These are phyloP conservation scores for Heliothis peltigera DNA, from an alignment of 2,888 invertebrate genomes.

Conservation along the genomic window DNA sequence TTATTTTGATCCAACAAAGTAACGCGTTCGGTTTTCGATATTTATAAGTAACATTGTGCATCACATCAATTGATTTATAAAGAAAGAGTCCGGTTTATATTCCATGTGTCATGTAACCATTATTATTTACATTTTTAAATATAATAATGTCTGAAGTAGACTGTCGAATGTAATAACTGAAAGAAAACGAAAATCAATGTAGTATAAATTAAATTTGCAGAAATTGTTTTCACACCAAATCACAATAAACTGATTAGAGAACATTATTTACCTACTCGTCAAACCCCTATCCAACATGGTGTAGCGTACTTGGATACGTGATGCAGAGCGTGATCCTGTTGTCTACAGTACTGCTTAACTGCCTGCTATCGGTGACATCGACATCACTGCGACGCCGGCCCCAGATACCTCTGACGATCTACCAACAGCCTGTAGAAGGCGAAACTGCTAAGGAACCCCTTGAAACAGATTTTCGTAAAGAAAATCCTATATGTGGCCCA, in stretches of 20 bases:
- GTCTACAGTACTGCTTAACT: constrained; percentile 11
- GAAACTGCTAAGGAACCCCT: not conserved
- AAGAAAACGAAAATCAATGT: not conserved
- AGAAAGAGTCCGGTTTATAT: no score
- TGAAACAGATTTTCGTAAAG: not conserved
- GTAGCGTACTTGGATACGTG: constrained; percentile 15
- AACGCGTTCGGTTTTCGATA: no score
- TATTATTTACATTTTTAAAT: no score
- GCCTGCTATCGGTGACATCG: constrained; percentile 8
- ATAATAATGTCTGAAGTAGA: no score
- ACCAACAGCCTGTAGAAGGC: not conserved
- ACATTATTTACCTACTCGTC: not conserved
- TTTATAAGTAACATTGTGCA: no score
- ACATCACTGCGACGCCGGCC: constrained; percentile 13
- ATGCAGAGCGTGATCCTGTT: constrained; percentile 16
- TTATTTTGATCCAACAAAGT: no score
- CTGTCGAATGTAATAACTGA: no score
- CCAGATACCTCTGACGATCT: constrained; percentile 16
- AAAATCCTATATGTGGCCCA: constrained; percentile 20
- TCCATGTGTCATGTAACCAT: no score
- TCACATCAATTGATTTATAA: no score
- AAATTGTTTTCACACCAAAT: not conserved
- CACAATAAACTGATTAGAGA: not conserved
- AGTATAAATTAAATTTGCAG: not conserved
- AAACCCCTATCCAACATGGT: not conserved